Base-by-base conservation (phyloP, 2,113 vertebrate species). In the Corvus moneduloides region DNA sequence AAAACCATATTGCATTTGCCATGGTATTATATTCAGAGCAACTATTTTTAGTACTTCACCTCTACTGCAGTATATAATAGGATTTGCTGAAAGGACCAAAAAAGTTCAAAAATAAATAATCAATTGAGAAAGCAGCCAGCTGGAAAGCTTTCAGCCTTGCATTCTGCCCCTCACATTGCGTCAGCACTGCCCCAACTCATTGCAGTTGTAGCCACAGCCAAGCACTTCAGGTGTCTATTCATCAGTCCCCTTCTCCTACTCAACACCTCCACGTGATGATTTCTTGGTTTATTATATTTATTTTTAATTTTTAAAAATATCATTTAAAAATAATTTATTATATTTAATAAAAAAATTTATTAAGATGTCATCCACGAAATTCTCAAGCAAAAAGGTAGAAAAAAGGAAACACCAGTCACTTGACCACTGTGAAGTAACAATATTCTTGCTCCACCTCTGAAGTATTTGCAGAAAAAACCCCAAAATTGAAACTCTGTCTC, bases 71-170 rank as follows among this genome's bases (percentile, higher is more conserved):
- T 30, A 44, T 28, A 44, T 30, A 79, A 72, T 5, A 49, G 48
- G 73, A 92, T 87, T 49, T 96, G 82, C 73, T 93, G 84, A 94
- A 91, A 94, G 4, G 9, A 84, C 37, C 20, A 78, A 82, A 54
- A 15, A 66, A n/a, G 19, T 43, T 27, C 4, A 46, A 85, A 89
- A 68, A 44, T 26, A 80, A 48, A 76, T 28, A 33, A 44, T 82
- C 58, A 75, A 35, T 94, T 51, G 41, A 39, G 82, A 64, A 88
- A 54, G 85, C 95, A 94, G 86, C 39, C 72, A 81, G 51, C 51
- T 46, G 61, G 75, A 97, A 97, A 96, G 74, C 82, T 80, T 71
- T 87, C 90, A 95, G 86, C 79, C 37, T 78, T 55, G 23, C 56
- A 56, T 18, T 71, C 63, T 87, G 75, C 72, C 92, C 81, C 76